Evolutionary conservation across 2,113 vertebrate genomes (phyloP).

Genomic region (Ceyx cyanopectus): DNA sequence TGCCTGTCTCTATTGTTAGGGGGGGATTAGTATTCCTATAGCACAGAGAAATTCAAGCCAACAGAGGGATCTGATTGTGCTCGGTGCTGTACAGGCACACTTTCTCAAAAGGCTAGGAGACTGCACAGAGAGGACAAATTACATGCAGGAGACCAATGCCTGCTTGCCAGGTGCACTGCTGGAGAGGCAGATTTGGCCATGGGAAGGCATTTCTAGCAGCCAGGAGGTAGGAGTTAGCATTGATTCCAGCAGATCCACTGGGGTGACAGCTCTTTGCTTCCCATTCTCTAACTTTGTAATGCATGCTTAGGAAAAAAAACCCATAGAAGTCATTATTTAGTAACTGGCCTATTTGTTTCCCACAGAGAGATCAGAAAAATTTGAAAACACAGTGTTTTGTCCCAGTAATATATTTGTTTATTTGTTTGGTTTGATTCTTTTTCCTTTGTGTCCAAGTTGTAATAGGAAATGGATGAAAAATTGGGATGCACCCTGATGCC

Average conservation of each 20-base stretch:
- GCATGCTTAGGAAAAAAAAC: background rate
- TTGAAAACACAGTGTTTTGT: background rate
- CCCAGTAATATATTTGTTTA: background rate
- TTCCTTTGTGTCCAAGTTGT: background rate
- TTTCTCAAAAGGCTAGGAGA: background rate
- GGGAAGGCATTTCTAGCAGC: background rate
- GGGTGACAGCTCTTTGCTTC: background rate
- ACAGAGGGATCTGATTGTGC: conserved; percentile 10
- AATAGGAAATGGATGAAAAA: background rate
- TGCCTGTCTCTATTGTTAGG: conserved; percentile 62
- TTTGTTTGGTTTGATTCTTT: background rate
- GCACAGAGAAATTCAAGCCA: conserved; percentile 22
- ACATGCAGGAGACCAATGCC: background rate
- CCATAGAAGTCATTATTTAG: background rate
- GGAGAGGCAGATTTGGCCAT: background rate
- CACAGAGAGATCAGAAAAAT: background rate
- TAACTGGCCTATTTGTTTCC: background rate
- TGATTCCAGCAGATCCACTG: background rate
- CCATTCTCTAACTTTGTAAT: background rate
- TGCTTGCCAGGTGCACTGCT: background rate
- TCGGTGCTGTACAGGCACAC: conserved; percentile 13
- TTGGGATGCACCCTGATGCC: background rate
- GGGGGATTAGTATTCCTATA: conserved; percentile 59
- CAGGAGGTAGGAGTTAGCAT: background rate
- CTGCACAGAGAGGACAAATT: background rate